These are phyloP conservation scores for Chaunax sp. DNA, from an alignment of 2,797 vertebrate species.

Conservation along the genomic window DNA sequence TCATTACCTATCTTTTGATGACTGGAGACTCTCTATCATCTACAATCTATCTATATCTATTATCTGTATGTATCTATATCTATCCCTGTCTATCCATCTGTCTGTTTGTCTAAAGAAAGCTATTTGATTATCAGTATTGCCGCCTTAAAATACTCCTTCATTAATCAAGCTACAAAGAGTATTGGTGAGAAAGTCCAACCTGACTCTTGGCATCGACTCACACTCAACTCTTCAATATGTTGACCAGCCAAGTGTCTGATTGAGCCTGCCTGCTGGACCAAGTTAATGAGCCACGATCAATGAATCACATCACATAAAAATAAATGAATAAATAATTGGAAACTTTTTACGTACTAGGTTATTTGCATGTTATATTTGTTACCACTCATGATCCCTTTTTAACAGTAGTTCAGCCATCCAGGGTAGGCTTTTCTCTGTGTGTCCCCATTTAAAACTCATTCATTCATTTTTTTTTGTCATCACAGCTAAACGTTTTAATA, in stretches of 20 bases:
- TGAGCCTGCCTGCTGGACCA: slow-evolving; percentile 37
- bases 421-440: not conserved
- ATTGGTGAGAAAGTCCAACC: slow-evolving; percentile 46
- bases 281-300: slow-evolving; percentile 45
- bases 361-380: slow-evolving; percentile 5
- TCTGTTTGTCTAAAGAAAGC: slow-evolving; percentile 16
- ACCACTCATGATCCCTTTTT: slow-evolving; percentile 2
- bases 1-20: slow-evolving; percentile 14
- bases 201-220: slow-evolving; percentile 32
- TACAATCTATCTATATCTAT: too few species aligned
- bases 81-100: not conserved
- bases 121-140: slow-evolving; percentile 12
- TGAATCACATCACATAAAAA: slow-evolving; percentile 45
- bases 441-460: too few species aligned
- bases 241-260: slow-evolving; percentile 56
- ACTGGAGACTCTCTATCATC: too few species aligned
- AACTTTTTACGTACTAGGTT: slow-evolving; percentile 21
- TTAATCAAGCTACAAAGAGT: slow-evolving; percentile 31
- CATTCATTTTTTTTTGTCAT: not conserved
- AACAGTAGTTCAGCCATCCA: slow-evolving; percentile 7
- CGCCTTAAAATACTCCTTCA: slow-evolving; percentile 24
- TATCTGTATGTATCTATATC: too few species aligned
- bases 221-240: slow-evolving; percentile 24
- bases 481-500: slow-evolving; percentile 26
- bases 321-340: not conserved